Evolutionary conservation across 2,113 vertebrate species (phyloP).

Genomic region (Callocephalon fimbriatum): DNA sequence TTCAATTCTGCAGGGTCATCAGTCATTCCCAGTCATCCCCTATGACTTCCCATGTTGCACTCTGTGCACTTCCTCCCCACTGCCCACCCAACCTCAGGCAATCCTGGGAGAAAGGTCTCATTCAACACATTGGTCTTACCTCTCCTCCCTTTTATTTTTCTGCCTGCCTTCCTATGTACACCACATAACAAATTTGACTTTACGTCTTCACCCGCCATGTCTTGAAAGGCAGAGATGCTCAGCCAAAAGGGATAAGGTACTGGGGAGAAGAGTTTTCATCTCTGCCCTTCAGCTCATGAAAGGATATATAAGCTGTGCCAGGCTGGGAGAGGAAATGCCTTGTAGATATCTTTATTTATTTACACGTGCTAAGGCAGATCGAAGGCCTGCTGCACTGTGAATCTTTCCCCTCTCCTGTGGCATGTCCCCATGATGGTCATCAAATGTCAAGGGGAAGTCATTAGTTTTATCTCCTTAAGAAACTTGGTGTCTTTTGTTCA

Average conservation of each 20-base stretch:
- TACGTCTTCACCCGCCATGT: neutral
- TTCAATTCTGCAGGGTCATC: neutral
- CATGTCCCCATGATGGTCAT: neutral
- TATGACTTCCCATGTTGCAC: neutral
- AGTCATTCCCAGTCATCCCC: neutral
- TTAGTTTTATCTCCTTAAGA: neutral
- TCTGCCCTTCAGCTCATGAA: neutral
- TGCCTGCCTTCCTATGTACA: neutral
- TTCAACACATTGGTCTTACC: neutral
- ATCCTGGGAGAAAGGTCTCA: neutral
- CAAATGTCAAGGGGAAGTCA: neutral
- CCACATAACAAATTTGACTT: neutral
- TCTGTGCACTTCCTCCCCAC: fast-evolving
- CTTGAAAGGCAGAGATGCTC: neutral
- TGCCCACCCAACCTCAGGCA: neutral
- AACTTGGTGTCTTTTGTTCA: neutral
- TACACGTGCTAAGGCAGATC: neutral
- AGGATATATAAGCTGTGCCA: neutral
- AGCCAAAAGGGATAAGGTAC: neutral
- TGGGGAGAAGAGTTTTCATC: neutral
- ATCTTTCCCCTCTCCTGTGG: neutral
- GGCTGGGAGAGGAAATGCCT: neutral
- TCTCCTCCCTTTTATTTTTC: neutral
- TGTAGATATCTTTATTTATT: neutral
- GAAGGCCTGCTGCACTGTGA: neutral